Base-by-base conservation (phyloP, 2,113 vertebrate genomes). In the Colossoma macropomum region DNA sequence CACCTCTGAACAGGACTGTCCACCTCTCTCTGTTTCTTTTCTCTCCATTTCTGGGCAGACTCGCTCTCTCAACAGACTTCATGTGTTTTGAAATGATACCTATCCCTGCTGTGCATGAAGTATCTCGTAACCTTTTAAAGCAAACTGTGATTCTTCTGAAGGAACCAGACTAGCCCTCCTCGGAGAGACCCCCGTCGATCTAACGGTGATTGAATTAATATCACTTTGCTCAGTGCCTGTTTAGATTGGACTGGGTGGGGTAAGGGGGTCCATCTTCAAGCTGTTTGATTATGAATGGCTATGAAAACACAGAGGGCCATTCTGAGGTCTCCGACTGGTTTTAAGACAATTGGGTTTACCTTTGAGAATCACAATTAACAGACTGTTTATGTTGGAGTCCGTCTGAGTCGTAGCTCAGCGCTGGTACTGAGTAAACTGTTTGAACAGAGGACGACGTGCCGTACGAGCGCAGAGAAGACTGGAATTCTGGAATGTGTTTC, bases 331-430 rank as follows among this genome's bases (percentile, higher is more conserved):
- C 0, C 12, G 81, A 76, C 84, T 86, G 80, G 82, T 76, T 82
- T 75, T 0, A 3, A 56, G 79, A 63, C 62, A 32, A 90, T 90
- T 89, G 90, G 77, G 10, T 19, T 78, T 82, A 38, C 66, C 19
- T 41, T 84, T 86, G 41, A n/a, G 73, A 68, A 87, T 74, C 66
- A 73, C 54, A 81, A 60, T 75, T 84, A 70, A 82, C 85, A 79
- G 80, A 52, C 79, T 87, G 90, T 89, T 90, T 88, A 80, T 89
- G 27, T 89, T 88, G 88, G 86, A 84, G 16, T 8, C 68, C 78
- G 77, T 80, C 79, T 80, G 23, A 78, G 34, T n/a, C 74, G 60
- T 66, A 54, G 68, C 30, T 56, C 27, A 50, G 19, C 30, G 19
- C 60, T 74, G 52, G 27, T 59, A 23, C 25, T 75, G 32, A 80